Base-by-base conservation (phyloP, 2,113 vertebrate genomes). In the Megaptera novaeangliae region DNA sequence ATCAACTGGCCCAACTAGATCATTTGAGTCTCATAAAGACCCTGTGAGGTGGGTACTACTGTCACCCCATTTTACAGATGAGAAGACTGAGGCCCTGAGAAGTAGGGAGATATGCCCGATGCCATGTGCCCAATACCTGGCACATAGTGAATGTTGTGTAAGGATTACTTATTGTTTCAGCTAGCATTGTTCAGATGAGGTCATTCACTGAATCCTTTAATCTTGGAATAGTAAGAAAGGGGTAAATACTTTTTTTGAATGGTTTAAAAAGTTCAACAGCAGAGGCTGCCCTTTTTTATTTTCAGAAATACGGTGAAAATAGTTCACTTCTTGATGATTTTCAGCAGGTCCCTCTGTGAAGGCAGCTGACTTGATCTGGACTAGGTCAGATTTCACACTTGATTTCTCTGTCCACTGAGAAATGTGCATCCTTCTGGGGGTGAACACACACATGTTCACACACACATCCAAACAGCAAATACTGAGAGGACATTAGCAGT, bases 361-460 rank as follows among this genome's bases (percentile, higher is more conserved):
- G n/a, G 63, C 78, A 64, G 66, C 23, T 63, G 41, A 52, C 36
- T 88, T 85, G 64, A 81, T 75, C 68, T 66, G 36, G 18, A 46
- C 18, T n/a, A 71, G 8, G n/a, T 83, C 80, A 93, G 46, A 91
- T 3, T 55, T 64, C 61, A 66, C 31, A 13, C n/a, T 71, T 41
- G 34, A 71, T 64, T 83, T 88, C 97, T 98, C 95, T 97, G 55
- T 98, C n/a, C 95, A 91, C 8, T 92, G 85, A 95, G 95, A 96
- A 96, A 97, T 95, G n/a, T 39, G 4, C 61, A 82, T 97, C 96
- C 92, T 98, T 97, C 96, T 98, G 80, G 90, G 85, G 96, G 83
- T 95, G 96, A 97, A 97, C 95, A 91, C 91, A 91, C 94, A 66
- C 25, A 36, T 6, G 11, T 63, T 55, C 31, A 31, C 61, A 59